A percentile compares a stretch with the other conserved stretches of the same genome.
These are phyloP conservation scores for Lacanobia oleracea DNA, from an alignment of 2,888 invertebrate species.

Conservation along the genomic window DNA sequence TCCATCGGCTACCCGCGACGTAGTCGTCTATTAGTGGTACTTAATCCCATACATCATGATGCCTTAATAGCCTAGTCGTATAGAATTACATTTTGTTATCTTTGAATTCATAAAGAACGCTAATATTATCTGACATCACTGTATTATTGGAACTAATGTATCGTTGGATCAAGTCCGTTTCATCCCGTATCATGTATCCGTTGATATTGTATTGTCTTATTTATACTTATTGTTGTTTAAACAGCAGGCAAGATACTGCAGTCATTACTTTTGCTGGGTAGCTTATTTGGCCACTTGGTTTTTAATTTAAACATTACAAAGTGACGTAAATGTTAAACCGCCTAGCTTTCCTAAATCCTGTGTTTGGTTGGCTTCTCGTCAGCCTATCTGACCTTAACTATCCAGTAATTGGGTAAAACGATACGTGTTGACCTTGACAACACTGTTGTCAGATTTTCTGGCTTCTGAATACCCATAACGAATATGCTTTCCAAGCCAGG, in stretches of 20 bases:
- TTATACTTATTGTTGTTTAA: conserved; percentile 7
- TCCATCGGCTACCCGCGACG: no score
- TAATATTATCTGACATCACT: neutral
- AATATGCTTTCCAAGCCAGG: no score
- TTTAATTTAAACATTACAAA: neutral
- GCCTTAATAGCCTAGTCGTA: neutral
- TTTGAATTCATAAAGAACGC: conserved; percentile 7
- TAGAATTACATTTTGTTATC: conserved; percentile 4
- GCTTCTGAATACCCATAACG: no score
- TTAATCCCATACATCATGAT: neutral
- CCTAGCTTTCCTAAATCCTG: no score
- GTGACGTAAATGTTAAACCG: no score
- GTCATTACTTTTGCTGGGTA: neutral
- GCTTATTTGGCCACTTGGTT: neutral
- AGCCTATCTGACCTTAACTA: no score
- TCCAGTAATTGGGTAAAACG: no score
- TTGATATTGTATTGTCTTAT: conserved; percentile 6
- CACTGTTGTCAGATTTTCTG: no score
- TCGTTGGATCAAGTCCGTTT: neutral
- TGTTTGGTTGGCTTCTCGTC: no score
- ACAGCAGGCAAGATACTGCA: neutral
- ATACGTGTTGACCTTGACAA: no score
- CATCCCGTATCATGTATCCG: neutral
- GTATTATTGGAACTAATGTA: conserved; percentile 1
- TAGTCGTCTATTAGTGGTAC: neutral